phyloP scores from a whole-genome alignment of 2,888 invertebrate species.

The Ophion ventricosus region DNA sequence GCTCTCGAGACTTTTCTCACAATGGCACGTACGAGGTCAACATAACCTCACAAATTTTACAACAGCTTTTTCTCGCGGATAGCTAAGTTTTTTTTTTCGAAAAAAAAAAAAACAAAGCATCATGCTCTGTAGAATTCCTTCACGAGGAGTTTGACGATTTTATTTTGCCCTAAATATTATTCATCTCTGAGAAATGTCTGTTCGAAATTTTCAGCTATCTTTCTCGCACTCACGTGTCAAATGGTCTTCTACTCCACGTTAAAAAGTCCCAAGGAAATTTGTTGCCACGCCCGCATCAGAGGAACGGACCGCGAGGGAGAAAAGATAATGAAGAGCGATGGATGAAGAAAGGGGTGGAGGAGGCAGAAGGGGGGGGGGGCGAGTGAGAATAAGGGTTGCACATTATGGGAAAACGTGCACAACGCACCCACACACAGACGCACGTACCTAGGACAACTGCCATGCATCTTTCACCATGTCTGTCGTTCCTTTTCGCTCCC shows the following conservation, averaged over 20 bases:
- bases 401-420: slow-evolving; percentile 28
- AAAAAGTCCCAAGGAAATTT: neutral
- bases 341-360: neutral
- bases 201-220: neutral
- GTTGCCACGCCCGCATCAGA: neutral
- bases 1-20: no score
- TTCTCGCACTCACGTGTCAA: neutral
- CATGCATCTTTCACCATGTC: slow-evolving; percentile 61
- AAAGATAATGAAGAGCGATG: neutral
- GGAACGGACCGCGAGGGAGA: neutral
- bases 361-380: neutral
- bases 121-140: no score
- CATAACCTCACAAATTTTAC: no score
- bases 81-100: no score
- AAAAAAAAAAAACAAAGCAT: no score
- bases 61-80: no score
- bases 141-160: no score
- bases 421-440: slow-evolving; percentile 8
- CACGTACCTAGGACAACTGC: slow-evolving; percentile 57
- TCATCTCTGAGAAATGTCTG: neutral
- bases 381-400: neutral
- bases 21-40: no score
- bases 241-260: neutral
- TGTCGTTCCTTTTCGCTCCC: slow-evolving; percentile 55
- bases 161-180: neutral